Evolutionary conservation across 1,140 invertebrate genomes (phyloP).

Genomic region (Formica exsecta): DNA sequence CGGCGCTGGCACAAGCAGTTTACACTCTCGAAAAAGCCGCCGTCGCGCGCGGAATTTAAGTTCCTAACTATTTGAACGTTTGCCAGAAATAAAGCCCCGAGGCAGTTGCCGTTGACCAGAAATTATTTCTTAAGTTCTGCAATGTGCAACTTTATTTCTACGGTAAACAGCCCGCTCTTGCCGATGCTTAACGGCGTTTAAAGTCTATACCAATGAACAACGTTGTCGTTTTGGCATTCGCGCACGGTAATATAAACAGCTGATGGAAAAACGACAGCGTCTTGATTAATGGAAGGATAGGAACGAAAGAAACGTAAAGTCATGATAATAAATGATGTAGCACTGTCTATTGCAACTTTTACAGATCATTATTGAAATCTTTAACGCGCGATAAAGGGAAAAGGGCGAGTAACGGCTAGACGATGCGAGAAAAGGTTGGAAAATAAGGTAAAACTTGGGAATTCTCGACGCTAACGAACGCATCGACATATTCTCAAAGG

Average conservation of each 20-base stretch:
- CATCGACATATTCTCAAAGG: constrained; percentile 59
- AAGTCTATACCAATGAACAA: constrained; percentile 6
- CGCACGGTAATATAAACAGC: constrained; percentile 29
- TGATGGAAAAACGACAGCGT: constrained; percentile 4
- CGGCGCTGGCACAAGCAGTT: constrained; percentile 50
- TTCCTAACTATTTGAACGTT: constrained; percentile 81
- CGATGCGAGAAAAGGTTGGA: constrained; percentile 31
- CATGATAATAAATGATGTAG: constrained; percentile 35
- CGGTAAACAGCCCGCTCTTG: background rate
- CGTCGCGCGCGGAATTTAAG: constrained; percentile 75
- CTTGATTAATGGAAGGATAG: constrained; percentile 42
- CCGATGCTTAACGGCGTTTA: background rate
- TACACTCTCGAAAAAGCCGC: constrained; percentile 58
- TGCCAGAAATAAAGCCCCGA: constrained; percentile 77
- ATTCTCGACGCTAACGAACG: constrained; percentile 67
- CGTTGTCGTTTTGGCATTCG: background rate
- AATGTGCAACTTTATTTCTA: constrained; percentile 51
- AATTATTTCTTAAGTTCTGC: constrained; percentile 78
- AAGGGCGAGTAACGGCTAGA: constrained; percentile 18
- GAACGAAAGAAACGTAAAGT: constrained; percentile 17
- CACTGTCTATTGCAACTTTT: constrained; percentile 37
- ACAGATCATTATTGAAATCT: constrained; percentile 54
- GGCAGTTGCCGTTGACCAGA: constrained; percentile 14
- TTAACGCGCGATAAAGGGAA: constrained; percentile 5
- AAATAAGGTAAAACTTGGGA: constrained; percentile 48